phyloP scores from a whole-genome alignment of 2,113 vertebrate genomes.

The Chloropsis hardwickii region DNA sequence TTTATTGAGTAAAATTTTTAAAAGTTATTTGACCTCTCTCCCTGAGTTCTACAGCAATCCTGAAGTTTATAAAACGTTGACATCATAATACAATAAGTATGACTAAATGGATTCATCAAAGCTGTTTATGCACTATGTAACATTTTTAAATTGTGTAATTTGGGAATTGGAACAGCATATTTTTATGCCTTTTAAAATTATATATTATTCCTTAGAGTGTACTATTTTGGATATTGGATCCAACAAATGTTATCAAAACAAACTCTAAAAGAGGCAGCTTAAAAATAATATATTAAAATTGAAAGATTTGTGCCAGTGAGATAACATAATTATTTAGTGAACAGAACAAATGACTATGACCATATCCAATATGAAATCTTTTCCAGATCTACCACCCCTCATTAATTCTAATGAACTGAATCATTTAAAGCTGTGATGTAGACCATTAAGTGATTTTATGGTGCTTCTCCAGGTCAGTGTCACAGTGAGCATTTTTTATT shows the following conservation, averaged over 20 bases:
- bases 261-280: background rate
- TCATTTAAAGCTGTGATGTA: conserved; percentile 36
- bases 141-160: conserved; percentile 33
- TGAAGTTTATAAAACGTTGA: conserved; percentile 24
- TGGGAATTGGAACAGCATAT: background rate
- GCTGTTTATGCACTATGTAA: conserved; percentile 34
- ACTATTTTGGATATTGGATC: conserved; percentile 4
- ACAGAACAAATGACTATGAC: conserved; percentile 35
- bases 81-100: background rate
- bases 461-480: background rate
- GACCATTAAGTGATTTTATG: conserved; percentile 51
- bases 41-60: background rate
- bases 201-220: conserved; percentile 29
- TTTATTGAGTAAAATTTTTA: background rate
- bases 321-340: conserved; percentile 43
- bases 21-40: background rate
- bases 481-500: background rate
- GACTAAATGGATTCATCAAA: conserved; percentile 30
- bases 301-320: background rate
- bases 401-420: conserved; percentile 63
- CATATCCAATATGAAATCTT: conserved; percentile 42
- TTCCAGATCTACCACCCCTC: conserved; percentile 31
- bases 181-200: conserved; percentile 54
- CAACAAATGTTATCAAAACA: conserved; percentile 37
- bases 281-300: conserved; percentile 20